Conservation (phyloP, 2,888 invertebrate species). For the Rhingia campestris region DNA sequence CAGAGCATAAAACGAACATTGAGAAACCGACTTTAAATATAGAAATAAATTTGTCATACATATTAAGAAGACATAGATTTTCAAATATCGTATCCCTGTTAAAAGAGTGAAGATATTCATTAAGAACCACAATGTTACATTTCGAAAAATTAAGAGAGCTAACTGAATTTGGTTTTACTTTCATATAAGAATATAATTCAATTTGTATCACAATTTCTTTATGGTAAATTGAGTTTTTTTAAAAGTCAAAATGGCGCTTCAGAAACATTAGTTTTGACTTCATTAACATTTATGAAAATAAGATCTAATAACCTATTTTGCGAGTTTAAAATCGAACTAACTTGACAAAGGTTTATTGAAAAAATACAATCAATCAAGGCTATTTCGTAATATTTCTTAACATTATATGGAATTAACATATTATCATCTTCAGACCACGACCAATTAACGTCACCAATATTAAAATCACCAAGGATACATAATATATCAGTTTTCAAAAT, state of each 20-base stretch:
- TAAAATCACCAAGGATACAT: not conserved
- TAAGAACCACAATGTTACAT: constrained; percentile 6
- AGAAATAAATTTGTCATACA: not conserved
- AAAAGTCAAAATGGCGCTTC: constrained; percentile 19
- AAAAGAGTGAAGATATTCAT: constrained; percentile 6
- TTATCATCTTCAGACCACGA: constrained; percentile 19
- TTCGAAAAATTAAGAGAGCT: constrained; percentile 11
- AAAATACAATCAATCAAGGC: constrained; percentile 31
- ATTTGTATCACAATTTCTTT: constrained; percentile 15
- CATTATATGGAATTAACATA: constrained; percentile 37
- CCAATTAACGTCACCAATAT: too few species aligned
- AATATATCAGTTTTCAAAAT: not conserved
- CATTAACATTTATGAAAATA: constrained; percentile 15
- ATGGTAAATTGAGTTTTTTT: constrained; percentile 10
- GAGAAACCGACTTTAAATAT: not conserved
- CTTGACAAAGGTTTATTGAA: constrained; percentile 20
- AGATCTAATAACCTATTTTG: constrained; percentile 13
- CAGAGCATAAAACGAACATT: not conserved
- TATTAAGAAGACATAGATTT: constrained; percentile 10
- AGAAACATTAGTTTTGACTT: constrained; percentile 7
- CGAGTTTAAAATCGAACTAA: constrained; percentile 13
- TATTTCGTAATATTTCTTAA: constrained; percentile 38
- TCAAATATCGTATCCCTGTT: constrained; percentile 14
- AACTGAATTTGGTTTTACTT: not conserved
- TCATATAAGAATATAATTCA: constrained; percentile 5